These are phyloP conservation scores for Calidris pugnax DNA, from an alignment of 2,113 vertebrate species.

Conservation along the genomic window DNA sequence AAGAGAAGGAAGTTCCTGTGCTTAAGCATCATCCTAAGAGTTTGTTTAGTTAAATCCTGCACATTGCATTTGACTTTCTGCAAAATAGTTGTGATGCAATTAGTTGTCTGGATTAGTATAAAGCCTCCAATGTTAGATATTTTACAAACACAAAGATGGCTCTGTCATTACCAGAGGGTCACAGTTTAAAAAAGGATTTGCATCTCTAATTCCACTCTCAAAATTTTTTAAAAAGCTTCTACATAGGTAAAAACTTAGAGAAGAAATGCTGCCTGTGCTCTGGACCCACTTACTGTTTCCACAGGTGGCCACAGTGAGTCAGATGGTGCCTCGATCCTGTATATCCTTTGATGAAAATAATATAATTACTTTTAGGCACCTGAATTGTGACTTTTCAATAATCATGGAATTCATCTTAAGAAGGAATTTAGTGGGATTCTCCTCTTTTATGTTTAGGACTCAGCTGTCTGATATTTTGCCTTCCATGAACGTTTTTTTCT, in stretches of 20 bases:
- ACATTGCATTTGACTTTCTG: background rate
- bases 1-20: background rate
- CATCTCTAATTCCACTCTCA: background rate
- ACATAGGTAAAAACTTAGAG: background rate
- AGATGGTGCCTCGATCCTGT: accelerated
- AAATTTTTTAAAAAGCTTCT: background rate
- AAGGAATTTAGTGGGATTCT: background rate
- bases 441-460: background rate
- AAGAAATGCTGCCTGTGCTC: background rate
- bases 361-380: background rate
- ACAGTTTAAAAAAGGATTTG: background rate
- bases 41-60: background rate
- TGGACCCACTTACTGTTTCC: accelerated
- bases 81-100: background rate
- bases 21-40: background rate
- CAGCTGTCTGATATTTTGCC: background rate
- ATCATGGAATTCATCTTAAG: background rate
- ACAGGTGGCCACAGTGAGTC: accelerated
- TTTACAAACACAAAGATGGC: background rate
- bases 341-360: background rate
- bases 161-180: background rate
- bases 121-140: background rate
- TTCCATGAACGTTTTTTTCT: background rate
- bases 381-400: background rate
- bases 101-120: background rate